Percentiles rank a stretch among this genome's conserved stretches.
Conservation (phyloP, 2,888 invertebrate species). For the Drosophila gaucha region DNA sequence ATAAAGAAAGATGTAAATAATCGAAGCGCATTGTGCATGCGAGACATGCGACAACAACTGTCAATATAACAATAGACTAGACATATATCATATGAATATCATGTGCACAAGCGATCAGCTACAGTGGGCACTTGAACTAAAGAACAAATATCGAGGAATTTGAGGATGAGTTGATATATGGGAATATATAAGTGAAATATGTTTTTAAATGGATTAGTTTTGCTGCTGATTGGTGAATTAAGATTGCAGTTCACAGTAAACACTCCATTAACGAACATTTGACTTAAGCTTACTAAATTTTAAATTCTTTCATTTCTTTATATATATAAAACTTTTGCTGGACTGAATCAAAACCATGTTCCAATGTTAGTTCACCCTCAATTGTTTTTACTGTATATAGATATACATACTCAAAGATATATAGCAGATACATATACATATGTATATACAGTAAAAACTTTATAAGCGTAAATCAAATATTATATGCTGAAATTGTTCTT, state of each 20-base stretch:
- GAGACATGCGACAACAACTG: background rate
- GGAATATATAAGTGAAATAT: background rate
- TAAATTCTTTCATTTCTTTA: too few species aligned
- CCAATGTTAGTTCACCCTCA: too few species aligned
- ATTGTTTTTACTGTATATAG: background rate
- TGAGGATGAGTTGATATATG: too few species aligned
- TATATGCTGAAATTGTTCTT: too few species aligned
- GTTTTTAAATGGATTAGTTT: background rate
- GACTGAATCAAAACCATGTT: too few species aligned
- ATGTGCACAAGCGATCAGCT: background rate
- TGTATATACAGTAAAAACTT: too few species aligned
- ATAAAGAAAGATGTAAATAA: constrained; percentile 22
- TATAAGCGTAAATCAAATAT: too few species aligned
- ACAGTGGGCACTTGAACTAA: background rate
- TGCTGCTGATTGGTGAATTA: background rate
- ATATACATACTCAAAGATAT: background rate
- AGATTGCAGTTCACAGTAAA: background rate
- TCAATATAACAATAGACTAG: constrained; percentile 1
- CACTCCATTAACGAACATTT: too few species aligned
- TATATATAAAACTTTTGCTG: too few species aligned
- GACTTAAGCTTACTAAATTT: too few species aligned
- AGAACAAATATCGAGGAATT: too few species aligned
- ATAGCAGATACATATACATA: too few species aligned
- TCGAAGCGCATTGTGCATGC: constrained; percentile 6
- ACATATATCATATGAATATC: background rate